Base-by-base conservation (phyloP, 2,888 invertebrate species). In the Zeuzera pyrina region DNA sequence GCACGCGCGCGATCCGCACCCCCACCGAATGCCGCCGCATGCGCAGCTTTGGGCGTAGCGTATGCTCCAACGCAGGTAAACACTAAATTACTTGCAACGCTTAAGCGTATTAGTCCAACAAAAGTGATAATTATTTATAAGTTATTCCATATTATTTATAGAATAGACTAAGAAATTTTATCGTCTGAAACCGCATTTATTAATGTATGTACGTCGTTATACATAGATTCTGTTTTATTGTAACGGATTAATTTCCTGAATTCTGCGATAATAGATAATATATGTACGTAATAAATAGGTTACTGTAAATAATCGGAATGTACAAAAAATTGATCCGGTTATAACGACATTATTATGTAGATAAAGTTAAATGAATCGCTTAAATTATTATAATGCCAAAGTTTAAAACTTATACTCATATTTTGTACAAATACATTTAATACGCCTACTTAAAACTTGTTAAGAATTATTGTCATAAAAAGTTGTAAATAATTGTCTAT, bases 1-100 rank as follows among this genome's bases (percentile, higher is more conserved):
- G 45, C 79, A 78, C 60, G 59, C 65, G 41, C 71, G 76, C 43
- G 76, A 78, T 51, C 49, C 56, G 42, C 73, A 79, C 63, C 51
- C 85, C 41, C 79, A 87, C 65, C 87, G 86, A 54, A 71, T 88
- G 77, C 79, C 86, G 52, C 81, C 85, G 60, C 87, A 87, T 59
- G 90, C 90, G 78, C 89, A 90, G 57, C 85, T 91, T 67, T 91
- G 91, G 91, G 90, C 91, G 87, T 91, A 91, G 90, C 89, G 88
- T 85, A 87, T 88, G 84, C 85, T 87, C 63, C 86, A 85, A 81
- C 86, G 85, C 86, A 87, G 87, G 87, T 87, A 84, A 86, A 68
- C 63, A 58, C 60, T 58, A 62, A 45, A 42, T 52, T 67, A 66
- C 73, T 77, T 68, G 74, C 74, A 72, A 74, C 78, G 77, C 79